Evolutionary conservation across 2,113 vertebrate species (phyloP).

Genomic region (Halcyon senegalensis): DNA sequence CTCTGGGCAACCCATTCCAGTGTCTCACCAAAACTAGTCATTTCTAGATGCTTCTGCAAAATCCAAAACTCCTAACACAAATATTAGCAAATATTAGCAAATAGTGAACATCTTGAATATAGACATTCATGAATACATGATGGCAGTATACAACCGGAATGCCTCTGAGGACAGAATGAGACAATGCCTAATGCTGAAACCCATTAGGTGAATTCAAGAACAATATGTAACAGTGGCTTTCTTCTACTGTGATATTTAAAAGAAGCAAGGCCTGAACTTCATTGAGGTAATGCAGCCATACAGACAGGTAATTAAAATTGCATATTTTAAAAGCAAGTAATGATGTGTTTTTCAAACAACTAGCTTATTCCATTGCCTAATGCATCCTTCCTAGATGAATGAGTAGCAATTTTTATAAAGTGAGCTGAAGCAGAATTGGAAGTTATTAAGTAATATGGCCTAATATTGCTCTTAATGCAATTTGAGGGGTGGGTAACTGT

Average conservation of each 20-base stretch:
- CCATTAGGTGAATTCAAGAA: background rate
- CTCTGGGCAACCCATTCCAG: no score
- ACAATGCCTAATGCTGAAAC: conserved; percentile 4
- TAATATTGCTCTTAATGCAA: background rate
- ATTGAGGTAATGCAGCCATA: background rate
- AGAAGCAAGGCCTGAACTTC: background rate
- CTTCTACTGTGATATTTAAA: background rate
- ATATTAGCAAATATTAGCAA: background rate
- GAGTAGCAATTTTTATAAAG: background rate
- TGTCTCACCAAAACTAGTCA: background rate
- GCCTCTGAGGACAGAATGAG: background rate
- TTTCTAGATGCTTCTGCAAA: background rate
- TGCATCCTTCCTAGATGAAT: background rate
- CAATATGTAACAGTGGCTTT: background rate
- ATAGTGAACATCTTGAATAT: background rate
- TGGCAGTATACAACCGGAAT: background rate
- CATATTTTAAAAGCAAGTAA: background rate
- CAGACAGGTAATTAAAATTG: conserved; percentile 14
- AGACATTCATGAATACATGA: background rate
- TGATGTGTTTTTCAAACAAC: background rate
- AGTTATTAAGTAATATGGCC: background rate
- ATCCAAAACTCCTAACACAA: background rate
- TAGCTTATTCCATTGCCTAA: conserved; percentile 4
- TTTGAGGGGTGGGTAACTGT: background rate
- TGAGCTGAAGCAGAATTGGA: background rate